Base-by-base conservation (phyloP, 2,888 invertebrate genomes). In the Timandra comae region DNA sequence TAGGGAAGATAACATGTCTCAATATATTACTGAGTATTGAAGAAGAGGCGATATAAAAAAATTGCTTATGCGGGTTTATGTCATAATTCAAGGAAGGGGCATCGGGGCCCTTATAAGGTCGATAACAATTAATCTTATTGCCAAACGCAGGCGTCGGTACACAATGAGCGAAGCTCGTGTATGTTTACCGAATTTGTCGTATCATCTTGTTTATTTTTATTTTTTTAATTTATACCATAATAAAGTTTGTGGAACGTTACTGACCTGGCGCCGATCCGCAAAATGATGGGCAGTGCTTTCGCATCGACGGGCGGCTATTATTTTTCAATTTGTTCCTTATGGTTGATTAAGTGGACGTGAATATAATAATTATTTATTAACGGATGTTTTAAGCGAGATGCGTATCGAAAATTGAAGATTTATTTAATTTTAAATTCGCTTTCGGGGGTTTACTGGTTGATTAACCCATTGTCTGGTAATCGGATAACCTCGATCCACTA, bases 71-170 rank as follows among this genome's bases (percentile, higher is more conserved):
- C 60, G 62, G 52, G 52, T 52, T n/a, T 58, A 32, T 58, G 56
- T 66, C 61, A 68, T 73, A 68, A 68, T 59, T 72, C 59, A 70
- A 47, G 41, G 41, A 46, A 52, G 53, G 56, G 58, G 49, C 56
- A 58, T 53, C 36, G 50, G 52, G 56, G 46, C 55, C 53, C 60
- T 49, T 59, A 57, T 62, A 57, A 53, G 63, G 59, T 38, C 41
- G 52, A 44, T 48, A 56, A 62, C 65, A 64, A 75, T 78, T 69
- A 68, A 75, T 78, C 71, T 72, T 66, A 62, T 65, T 67, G 63
- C 52, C 63, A 67, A 64, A 67, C 49, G 49, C 55, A 61, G 52
- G 51, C 48, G 43, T 46, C 59, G 35, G 47, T 49, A 57, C 49
- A 55, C 51, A 52, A 54, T 62, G 59, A 57, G 60, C 59, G 47